Base-by-base conservation (phyloP, 2,113 vertebrate species). In the Corydoras maculifer region DNA sequence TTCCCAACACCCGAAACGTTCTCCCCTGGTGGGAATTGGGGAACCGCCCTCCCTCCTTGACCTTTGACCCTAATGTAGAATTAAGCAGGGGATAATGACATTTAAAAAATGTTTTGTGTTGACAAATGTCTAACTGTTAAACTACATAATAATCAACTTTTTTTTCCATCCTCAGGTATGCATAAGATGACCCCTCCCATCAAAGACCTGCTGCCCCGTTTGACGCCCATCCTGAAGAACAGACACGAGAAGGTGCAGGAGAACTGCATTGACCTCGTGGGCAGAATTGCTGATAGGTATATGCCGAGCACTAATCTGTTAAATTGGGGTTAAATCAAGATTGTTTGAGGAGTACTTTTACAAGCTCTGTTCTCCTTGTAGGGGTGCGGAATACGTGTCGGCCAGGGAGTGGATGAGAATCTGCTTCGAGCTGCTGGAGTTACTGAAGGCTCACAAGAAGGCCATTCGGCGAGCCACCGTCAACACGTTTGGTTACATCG, bases 351-450 rank as follows among this genome's bases (percentile, higher is more conserved):
- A 54, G 48, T 8, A 14, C 9, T 59, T 5, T 29, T 14, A 57
- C 9, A 18, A 48, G 18, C 18, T 25, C 10, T 63, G 8, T 6
- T 68, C 79, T 53, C 69, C 8, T 76, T 87, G 58, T 72, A 99
- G 97, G 88, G 97, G 97, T 62, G 97, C 97, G n/a, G 97, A 99
- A 58, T 99, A 99, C 18, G 96, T 99, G 58, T 99, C 97, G 51
- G 97, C 97, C 73, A 92, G 97, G 81, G 96, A 99, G 72, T 99
- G 96, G 97, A 99, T 99, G 97, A 93, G 97, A 80, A 99, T 99
- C 85, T 99, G 97, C 75, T 99, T 99, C 77, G 97, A 99, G 49
- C 86, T 99, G 81, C 91, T 99, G 75, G 97, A 99, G 74, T 87
- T 99, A 68, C 72, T 99, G 58, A 99, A 99, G 85, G 97, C 97